Conservation (phyloP, 2,113 vertebrate species). For the Clarias magur region DNA sequence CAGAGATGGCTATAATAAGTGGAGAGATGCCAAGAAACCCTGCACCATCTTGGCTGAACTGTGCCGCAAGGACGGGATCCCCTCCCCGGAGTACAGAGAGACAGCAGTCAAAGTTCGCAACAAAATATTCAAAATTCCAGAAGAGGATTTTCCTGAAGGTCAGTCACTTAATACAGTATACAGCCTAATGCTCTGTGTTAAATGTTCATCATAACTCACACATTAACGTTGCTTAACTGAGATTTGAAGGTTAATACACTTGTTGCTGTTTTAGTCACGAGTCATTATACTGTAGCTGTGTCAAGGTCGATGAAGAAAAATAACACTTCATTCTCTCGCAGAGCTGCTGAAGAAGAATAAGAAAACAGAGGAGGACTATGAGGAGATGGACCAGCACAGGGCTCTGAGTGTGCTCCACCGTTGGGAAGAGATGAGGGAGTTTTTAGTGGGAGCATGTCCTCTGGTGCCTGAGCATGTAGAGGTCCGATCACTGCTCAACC, state of each 20-base stretch:
- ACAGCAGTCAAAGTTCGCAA: slow-evolving; percentile 88
- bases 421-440: slow-evolving; percentile 89
- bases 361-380: slow-evolving; percentile 63
- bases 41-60: slow-evolving; percentile 82
- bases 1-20: slow-evolving; percentile 86
- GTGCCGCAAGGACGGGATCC: slow-evolving; percentile 82
- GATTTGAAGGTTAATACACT: background rate
- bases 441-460: slow-evolving; percentile 69
- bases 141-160: slow-evolving; percentile 83
- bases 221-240: background rate
- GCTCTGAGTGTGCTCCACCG: slow-evolving; percentile 82
- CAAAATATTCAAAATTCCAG: slow-evolving; percentile 86
- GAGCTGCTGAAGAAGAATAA: slow-evolving; percentile 74
- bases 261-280: background rate
- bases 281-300: background rate
- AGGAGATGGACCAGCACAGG: slow-evolving; percentile 79
- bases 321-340: slow-evolving; percentile 52
- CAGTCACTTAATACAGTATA: slow-evolving; percentile 35
- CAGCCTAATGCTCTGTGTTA: background rate
- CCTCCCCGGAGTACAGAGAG: slow-evolving; percentile 79
- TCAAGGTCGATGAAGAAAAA: background rate
- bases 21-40: slow-evolving; percentile 86
- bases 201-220: background rate
- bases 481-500: slow-evolving; percentile 78
- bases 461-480: slow-evolving; percentile 91